Conservation (phyloP, 1,140 invertebrate genomes). For the Musca domestica region DNA sequence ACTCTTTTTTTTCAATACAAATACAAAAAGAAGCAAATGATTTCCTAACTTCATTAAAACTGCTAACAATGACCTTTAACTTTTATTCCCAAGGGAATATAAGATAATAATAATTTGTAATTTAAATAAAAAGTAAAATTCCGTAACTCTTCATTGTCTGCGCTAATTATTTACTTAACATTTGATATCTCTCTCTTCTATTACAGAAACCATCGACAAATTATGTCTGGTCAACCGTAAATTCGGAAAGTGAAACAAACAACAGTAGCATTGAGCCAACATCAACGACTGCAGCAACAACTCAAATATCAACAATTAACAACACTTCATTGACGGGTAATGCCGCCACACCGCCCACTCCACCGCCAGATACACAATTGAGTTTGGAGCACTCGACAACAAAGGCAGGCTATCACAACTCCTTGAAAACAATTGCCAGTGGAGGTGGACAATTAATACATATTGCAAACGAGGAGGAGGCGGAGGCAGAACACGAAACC, state of each 20-base stretch:
- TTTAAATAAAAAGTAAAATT: too few species aligned
- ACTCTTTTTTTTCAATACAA: too few species aligned
- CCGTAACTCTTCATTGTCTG: too few species aligned
- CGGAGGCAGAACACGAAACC: neutral
- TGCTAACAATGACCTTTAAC: too few species aligned
- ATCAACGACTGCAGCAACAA: neutral
- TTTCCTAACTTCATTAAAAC: too few species aligned
- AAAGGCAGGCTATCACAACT: neutral
- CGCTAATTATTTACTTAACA: too few species aligned
- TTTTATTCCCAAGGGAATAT: too few species aligned
- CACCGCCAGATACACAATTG: conserved; percentile 1
- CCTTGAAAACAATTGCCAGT: neutral
- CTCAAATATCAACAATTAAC: neutral
- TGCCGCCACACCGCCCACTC: conserved; percentile 1
- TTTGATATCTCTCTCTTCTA: too few species aligned
- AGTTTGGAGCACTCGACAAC: neutral
- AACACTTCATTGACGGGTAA: neutral
- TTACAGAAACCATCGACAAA: conserved; percentile 23
- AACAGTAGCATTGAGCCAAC: conserved; percentile 14
- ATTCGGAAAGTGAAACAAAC: conserved; percentile 1
- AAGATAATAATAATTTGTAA: too few species aligned
- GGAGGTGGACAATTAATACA: too few species aligned
- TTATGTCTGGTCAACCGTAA: conserved; percentile 1
- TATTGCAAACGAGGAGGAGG: too few species aligned
- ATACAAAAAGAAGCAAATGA: too few species aligned